phyloP scores from a whole-genome alignment of 1,140 invertebrate genomes.

The Bilobella aurantiaca region DNA sequence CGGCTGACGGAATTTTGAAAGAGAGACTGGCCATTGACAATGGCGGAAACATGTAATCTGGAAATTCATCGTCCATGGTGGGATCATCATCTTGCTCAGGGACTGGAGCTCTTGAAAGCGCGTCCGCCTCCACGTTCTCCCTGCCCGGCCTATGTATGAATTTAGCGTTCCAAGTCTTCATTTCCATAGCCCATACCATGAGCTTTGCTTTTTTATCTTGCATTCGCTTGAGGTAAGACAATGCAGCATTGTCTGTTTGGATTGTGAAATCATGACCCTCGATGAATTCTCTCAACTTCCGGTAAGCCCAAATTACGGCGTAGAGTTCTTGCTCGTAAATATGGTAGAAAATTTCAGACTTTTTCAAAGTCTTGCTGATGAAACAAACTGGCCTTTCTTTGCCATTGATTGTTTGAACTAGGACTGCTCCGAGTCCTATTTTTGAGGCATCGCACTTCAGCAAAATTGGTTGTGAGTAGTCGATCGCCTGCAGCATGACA shows the following conservation, averaged over 20 bases:
- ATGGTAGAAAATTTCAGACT: conserved; percentile 6
- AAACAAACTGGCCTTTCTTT: conserved; percentile 14
- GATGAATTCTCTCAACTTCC: conserved; percentile 25
- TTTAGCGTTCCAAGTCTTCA: conserved; percentile 26
- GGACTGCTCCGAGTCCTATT: conserved; percentile 15
- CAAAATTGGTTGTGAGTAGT: conserved; percentile 18
- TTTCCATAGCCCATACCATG: conserved; percentile 25
- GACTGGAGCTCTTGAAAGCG: conserved; percentile 22
- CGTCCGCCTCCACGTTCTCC: conserved; percentile 23
- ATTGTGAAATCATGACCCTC: conserved; percentile 21
- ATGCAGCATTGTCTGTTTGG: conserved; percentile 19
- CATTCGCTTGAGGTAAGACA: conserved; percentile 15
- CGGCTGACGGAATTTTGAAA: no score
- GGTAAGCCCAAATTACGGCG: conserved; percentile 19
- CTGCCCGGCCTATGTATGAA: conserved; percentile 37
- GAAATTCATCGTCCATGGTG: no score
- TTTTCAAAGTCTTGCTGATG: conserved; percentile 15
- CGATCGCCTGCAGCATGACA: conserved; percentile 9
- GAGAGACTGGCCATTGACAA: no score
- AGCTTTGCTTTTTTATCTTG: conserved; percentile 15
- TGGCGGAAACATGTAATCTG: no score
- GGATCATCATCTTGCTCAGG: conserved; percentile 6
- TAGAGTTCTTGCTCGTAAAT: conserved; percentile 20
- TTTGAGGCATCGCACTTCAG: conserved; percentile 15
- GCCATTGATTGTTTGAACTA: conserved; percentile 19